Base-by-base conservation (phyloP, 2,797 vertebrate genomes). In the Xenentodon cancila region DNA sequence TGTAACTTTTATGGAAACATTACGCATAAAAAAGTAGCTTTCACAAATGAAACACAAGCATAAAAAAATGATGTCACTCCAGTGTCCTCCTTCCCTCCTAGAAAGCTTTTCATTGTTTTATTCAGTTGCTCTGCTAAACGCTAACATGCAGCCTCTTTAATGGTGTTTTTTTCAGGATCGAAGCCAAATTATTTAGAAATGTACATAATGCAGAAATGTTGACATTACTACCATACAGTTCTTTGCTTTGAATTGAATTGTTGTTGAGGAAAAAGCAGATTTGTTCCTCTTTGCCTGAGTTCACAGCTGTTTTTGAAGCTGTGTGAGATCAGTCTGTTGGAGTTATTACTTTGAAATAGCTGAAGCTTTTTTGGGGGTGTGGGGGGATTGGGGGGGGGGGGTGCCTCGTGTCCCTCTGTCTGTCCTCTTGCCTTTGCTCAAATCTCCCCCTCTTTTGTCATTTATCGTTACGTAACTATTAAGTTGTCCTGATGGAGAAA, bases 111-210 rank as follows among this genome's bases (percentile, higher is more conserved):
- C 30, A 30, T 30, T 30, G 30, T 8, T 30, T 30, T 5, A 30
- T 30, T 5, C 1, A 5, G 30, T 30, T 30, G 30, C 30, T 30
- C 30, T 30, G 30, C 30, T 30, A 30, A 30, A 30, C 30, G 7
- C 30, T 30, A 30, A 50, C 7, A 12, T 19, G 11, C 53, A 50
- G 42, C 48, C 25, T 16, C 56, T 72, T 53, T 51, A 46, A 66
- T 27, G 57, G 70, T 7, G 56, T 17, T 32, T 70, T 15, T 40
- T 40, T 40, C 13, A 40, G 67, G 62, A 34, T 52, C 4, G 22
- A 59, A 55, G 21, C 50, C 62, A 68, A 79, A 82, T 71, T 57
- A 80, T 75, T 69, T 40, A 49, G 54, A n/a, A 73, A 71, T 82
- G 77, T 76, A 79, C 65, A 60, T 64, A 56, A 83, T 48, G 53